Evolutionary conservation across 2,113 vertebrate genomes (phyloP), one percentile per base, ranked within the genome.

Genomic region (Jaculus jaculus): DNA sequence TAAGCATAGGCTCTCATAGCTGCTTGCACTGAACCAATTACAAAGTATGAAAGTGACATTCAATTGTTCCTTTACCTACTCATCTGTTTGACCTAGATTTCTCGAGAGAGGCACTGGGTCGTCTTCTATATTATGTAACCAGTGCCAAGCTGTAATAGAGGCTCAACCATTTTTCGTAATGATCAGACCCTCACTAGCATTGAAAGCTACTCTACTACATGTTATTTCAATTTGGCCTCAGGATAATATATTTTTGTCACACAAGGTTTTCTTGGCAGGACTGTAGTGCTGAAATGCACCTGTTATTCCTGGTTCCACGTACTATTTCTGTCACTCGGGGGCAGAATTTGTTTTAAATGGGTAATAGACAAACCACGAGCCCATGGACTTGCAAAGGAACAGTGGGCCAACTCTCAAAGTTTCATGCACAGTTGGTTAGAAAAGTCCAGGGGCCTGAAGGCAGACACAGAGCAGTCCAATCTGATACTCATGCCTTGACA

Each of bases 211-310:
- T 47, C 20, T 0, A 71, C 17, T 51, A 61, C 66, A 74, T 47
- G 23, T 60, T 26, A 28, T 34, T 84, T 71, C 37, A 24, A 63
- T 74, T 87, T 87, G 68, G 77, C 37, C 24, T 37, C 60, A 23
- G 32, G 34, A 75, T 94, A 73, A 87, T 26, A 32, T 83, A 32
- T 58, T 80, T 90, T 84, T 84, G 74, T 21, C 54, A 47, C 20
- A 32, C 26, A 71, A 7, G 9, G n/a, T 66, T 51, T 66, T 91
- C 66, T 87, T 77, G 66, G 28, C 68, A 80, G 34, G 87, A 89
- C 60, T 51, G 71, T 7, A 92, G 24, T 65, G 65, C 58, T 74
- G 42, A 84, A 78, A 9, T 71, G 2, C 0, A 78, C 47, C 61
- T 78, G 47, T 30, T 68, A 30, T 3, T 20, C 15, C 32, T 18